These are phyloP conservation scores for Scartelaos histophorus DNA, from an alignment of 2,113 vertebrate genomes.

Conservation along the genomic window DNA sequence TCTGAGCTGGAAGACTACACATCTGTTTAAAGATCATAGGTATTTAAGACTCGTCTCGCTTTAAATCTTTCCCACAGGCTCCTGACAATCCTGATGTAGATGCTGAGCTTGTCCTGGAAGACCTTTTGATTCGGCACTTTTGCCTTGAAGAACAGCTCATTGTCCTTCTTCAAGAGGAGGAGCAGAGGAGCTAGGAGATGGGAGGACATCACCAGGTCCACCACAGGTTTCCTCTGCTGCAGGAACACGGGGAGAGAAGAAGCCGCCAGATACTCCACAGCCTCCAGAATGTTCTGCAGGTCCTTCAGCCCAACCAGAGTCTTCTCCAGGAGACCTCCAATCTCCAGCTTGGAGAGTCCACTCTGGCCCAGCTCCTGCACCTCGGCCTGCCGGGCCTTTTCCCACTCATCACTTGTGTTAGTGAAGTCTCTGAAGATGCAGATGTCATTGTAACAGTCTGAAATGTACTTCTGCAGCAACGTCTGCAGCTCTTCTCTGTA, in stretches of 20 bases:
- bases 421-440: neutral
- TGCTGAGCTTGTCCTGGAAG: slow-evolving; percentile 61
- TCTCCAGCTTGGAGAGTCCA: slow-evolving; percentile 30
- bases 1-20: too few relatives aligned
- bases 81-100: slow-evolving; percentile 46
- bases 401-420: neutral
- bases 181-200: slow-evolving; percentile 55
- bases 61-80: neutral
- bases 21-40: too few relatives aligned
- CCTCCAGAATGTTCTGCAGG: slow-evolving; percentile 65
- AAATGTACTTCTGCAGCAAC: neutral
- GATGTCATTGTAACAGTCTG: neutral
- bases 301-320: slow-evolving; percentile 62
- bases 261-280: slow-evolving; percentile 72
- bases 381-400: neutral
- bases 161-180: slow-evolving; percentile 66
- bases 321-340: slow-evolving; percentile 45
- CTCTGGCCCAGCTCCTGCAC: neutral
- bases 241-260: slow-evolving; percentile 68
- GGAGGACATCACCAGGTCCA: slow-evolving; percentile 34
- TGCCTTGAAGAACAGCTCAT: slow-evolving; percentile 58
- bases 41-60: neutral
- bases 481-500: neutral
- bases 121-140: slow-evolving; percentile 57
- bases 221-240: slow-evolving; percentile 22